Percentiles rank a stretch among this genome's conserved stretches.
phyloP scores from a whole-genome alignment of 35 echinoderm and acorn worm species.

The Ophiothrix spiculata region DNA sequence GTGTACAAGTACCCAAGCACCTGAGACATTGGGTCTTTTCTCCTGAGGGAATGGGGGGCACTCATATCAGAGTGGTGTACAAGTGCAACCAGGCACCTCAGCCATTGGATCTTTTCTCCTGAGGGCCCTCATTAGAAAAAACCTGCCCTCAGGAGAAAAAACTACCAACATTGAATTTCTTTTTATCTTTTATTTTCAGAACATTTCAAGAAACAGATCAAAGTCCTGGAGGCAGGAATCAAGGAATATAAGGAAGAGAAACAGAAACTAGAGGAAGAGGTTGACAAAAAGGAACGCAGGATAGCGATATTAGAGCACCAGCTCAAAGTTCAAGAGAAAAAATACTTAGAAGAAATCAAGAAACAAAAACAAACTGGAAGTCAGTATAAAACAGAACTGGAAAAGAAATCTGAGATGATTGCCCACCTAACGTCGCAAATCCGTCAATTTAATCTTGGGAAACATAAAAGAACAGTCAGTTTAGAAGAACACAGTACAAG shows the following conservation, averaged over 20 bases:
- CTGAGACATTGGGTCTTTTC: too few relatives aligned
- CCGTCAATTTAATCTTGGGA: constrained; percentile 63
- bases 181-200: constrained; percentile 26
- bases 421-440: constrained; percentile 78
- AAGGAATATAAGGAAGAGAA: constrained; percentile 24
- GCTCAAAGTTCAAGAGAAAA: constrained; percentile 50
- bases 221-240: constrained; percentile 54
- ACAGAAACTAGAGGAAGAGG: constrained; percentile 14
- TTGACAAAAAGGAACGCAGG: constrained; percentile 56
- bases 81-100: too few relatives aligned
- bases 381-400: constrained; percentile 53
- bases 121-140: too few relatives aligned
- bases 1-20: too few relatives aligned
- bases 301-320: constrained; percentile 61
- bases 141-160: too few relatives aligned
- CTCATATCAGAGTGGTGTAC: too few relatives aligned
- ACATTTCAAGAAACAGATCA: constrained; percentile 40
- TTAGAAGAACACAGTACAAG: background rate
- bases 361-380: constrained; percentile 44
- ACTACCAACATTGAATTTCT: too few relatives aligned
- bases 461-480: constrained; percentile 8
- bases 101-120: too few relatives aligned
- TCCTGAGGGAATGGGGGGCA: too few relatives aligned
- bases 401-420: constrained; percentile 66
- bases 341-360: constrained; percentile 62